Conservation (phyloP, 2,797 vertebrate genomes). For the Intellagama lesueurii region DNA sequence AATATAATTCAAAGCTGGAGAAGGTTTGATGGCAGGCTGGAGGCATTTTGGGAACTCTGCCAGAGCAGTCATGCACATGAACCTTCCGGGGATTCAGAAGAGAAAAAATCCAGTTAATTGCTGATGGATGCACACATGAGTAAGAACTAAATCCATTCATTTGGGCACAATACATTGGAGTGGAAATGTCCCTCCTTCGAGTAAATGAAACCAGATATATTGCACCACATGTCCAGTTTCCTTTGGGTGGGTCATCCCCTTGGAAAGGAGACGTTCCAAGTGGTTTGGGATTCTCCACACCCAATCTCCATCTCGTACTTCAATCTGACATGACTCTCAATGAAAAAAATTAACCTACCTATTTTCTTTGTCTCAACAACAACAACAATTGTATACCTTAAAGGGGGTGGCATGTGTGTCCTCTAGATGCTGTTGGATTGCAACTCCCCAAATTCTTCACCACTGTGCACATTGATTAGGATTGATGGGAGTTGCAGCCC, state of each 20-base stretch:
- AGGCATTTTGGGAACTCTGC: slow-evolving; percentile 15
- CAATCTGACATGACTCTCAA: not conserved
- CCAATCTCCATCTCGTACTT: not conserved
- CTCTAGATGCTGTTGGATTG: too few species aligned
- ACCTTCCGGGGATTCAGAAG: not conserved
- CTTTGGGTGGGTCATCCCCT: not conserved
- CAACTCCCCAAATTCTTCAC: too few species aligned
- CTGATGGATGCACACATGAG: not conserved
- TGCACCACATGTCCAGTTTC: not conserved
- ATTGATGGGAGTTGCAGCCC: too few species aligned
- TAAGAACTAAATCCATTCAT: slow-evolving; percentile 2
- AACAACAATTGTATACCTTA: too few species aligned
- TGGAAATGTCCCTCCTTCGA: not conserved
- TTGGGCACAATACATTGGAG: not conserved
- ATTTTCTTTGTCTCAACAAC: not conserved
- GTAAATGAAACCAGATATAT: not conserved
- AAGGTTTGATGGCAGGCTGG: slow-evolving; percentile 16
- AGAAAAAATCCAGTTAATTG: slow-evolving; percentile 5
- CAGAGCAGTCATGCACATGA: not conserved
- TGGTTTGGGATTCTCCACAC: not conserved
- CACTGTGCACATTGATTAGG: too few species aligned
- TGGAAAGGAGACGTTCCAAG: not conserved
- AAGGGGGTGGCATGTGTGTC: too few species aligned
- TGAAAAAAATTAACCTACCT: not conserved
- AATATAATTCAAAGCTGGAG: not conserved